Base-by-base conservation (phyloP, 2,888 invertebrate species). In the Amphipoea oculea region DNA sequence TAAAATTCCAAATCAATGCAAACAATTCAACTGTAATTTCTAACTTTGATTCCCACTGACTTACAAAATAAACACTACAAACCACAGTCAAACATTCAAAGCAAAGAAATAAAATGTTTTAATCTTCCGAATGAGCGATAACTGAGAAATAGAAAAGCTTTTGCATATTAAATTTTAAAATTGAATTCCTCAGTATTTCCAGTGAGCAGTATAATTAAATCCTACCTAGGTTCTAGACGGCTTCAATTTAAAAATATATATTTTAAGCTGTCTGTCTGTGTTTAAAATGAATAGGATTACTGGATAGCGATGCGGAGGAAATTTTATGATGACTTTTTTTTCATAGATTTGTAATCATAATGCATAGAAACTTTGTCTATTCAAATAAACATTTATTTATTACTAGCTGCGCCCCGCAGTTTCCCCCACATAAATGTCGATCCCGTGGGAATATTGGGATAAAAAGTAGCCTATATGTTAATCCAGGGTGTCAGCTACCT, bases 131-230 rank as follows among this genome's bases (percentile, higher is more conserved):
- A 79, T 74, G 76, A 70, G 51, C 20, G 66, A 78, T 81, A 75
- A 69, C 73, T 78, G 82, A 86, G 81, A 82, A 83, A 83, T 82
- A 82, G 78, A 81, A 88, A 85, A 86, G 72, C 67, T 75, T 80
- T 89, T 69, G 78, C 78, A 85, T 85, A 88, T 86, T 81, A 88
- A 86, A 88, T 88, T 88, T 80, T 82, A 65, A 88, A 81, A 85
- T 85, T 84, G 81, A 84, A 85, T 80, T 79, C 45, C 68, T 65
- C 54, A 42, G 86, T 76, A 71, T 76, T 88, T 48, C 54, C 80
- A 67, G 73, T 83, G 80, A 76, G 83, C 74, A 84, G 82, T 88
- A 82, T 82, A 83, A 86, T 88, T 86, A 82, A 82, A 88, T 86
- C 73, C 67, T 66, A 79, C 65, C 73, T 80, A 76, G 73, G 65